A percentile compares a stretch with the other conserved stretches of the same genome.
These are phyloP conservation scores for Phyllotreta cruciferae DNA, from an alignment of 2,888 invertebrate species.

Conservation along the genomic window DNA sequence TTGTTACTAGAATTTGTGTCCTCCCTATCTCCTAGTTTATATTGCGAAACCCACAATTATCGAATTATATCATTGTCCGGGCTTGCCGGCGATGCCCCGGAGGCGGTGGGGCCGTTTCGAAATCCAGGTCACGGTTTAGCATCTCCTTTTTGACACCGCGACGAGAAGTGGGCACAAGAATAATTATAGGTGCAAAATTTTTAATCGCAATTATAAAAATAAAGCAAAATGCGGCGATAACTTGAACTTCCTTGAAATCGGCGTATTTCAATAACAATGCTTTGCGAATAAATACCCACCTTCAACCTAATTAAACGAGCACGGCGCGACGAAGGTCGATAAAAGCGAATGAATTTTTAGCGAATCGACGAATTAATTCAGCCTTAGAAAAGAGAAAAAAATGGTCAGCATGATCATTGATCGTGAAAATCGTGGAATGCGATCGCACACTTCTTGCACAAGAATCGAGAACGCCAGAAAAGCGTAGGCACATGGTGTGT, in stretches of 20 bases:
- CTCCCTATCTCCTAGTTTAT: constrained; percentile 17
- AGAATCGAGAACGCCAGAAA: constrained; percentile 3
- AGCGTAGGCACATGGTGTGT: background rate
- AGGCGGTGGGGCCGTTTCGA: constrained; percentile 9
- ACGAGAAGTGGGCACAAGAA: background rate
- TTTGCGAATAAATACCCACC: too few species aligned
- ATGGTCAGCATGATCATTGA: background rate
- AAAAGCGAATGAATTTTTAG: too few species aligned
- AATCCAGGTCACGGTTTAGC: constrained; percentile 29
- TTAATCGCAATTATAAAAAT: too few species aligned
- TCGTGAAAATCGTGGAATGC: constrained; percentile 1
- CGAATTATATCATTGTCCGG: constrained; percentile 19
- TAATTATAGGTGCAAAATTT: too few species aligned
- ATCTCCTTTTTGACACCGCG: constrained; percentile 21
- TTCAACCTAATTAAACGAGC: too few species aligned
- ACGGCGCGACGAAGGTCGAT: too few species aligned
- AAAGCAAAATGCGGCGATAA: too few species aligned
- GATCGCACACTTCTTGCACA: constrained; percentile 6
- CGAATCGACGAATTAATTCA: too few species aligned
- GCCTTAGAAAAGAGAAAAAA: too few species aligned
- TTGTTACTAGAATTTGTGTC: background rate
- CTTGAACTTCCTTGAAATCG: too few species aligned
- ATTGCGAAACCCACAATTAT: constrained; percentile 30
- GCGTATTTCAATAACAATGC: too few species aligned
- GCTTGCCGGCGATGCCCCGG: constrained; percentile 7